Evolutionary conservation across 2,113 vertebrate genomes (phyloP).

Genomic region (Nycticryphes semicollaris): DNA sequence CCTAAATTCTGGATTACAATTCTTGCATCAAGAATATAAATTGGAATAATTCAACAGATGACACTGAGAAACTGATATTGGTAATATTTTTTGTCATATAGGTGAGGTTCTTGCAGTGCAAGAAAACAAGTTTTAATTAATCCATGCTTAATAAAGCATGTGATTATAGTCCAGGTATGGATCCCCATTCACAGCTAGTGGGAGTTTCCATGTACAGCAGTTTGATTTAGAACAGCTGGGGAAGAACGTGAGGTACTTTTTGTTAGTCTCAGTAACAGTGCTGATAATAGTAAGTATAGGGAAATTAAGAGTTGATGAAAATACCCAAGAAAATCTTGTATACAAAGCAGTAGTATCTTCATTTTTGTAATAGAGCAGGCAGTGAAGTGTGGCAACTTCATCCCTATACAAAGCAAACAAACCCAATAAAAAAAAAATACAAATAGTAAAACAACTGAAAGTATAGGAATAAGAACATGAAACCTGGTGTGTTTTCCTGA

Average conservation of each 20-base stretch:
- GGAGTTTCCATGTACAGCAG: background rate
- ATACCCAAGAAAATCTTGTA: background rate
- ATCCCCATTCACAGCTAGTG: background rate
- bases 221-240: background rate
- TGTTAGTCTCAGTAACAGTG: background rate
- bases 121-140: background rate
- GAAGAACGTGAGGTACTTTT: background rate
- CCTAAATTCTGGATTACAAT: background rate
- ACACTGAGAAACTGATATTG: background rate
- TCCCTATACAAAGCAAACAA: background rate
- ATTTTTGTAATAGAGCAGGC: background rate
- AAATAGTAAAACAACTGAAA: background rate
- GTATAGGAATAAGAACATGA: background rate
- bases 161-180: background rate
- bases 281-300: background rate
- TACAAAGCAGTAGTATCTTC: background rate
- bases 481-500: background rate
- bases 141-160: background rate
- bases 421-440: background rate
- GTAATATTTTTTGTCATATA: background rate
- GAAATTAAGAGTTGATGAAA: background rate
- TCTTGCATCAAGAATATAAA: background rate
- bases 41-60: background rate
- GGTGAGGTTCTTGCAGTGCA: background rate
- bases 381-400: background rate